Evolutionary conservation across 1,140 invertebrate genomes (phyloP).

Genomic region (Polypedilum pembai): DNA sequence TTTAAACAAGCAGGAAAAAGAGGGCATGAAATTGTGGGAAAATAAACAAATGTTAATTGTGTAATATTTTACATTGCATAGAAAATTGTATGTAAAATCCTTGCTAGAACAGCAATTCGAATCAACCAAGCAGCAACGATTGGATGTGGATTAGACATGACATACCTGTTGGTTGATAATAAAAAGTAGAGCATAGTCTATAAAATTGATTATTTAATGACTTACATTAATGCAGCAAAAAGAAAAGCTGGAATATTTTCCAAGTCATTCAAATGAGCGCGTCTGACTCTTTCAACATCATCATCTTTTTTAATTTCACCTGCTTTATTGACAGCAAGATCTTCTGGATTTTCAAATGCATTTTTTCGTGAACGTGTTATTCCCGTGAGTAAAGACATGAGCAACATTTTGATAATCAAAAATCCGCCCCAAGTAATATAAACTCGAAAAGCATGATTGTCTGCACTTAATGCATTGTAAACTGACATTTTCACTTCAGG

Average conservation of each 20-base stretch:
- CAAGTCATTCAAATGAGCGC: constrained; percentile 61
- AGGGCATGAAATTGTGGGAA: no score
- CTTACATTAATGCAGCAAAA: constrained; percentile 49
- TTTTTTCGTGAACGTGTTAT: not conserved
- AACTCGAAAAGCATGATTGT: not conserved
- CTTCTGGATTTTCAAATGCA: constrained; percentile 17
- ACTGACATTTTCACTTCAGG: no score
- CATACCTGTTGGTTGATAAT: constrained; percentile 37
- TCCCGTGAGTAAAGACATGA: constrained; percentile 9
- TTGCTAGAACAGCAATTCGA: constrained; percentile 48
- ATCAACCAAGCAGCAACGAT: constrained; percentile 52
- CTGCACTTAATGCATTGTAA: no score
- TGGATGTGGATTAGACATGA: constrained; percentile 49
- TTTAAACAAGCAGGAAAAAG: not conserved
- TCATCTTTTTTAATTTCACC: not conserved
- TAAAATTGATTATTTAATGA: not conserved
- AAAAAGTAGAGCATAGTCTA: not conserved
- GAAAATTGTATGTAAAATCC: constrained; percentile 54
- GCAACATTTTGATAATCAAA: not conserved
- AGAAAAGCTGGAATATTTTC: constrained; percentile 62
- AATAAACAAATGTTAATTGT: no score
- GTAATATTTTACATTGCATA: constrained; percentile 45
- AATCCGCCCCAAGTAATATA: not conserved
- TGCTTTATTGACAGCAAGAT: not conserved
- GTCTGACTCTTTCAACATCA: not conserved